Evolutionary conservation across 2,888 invertebrate genomes (phyloP).

Genomic region (Trissoscelio sp.): DNA sequence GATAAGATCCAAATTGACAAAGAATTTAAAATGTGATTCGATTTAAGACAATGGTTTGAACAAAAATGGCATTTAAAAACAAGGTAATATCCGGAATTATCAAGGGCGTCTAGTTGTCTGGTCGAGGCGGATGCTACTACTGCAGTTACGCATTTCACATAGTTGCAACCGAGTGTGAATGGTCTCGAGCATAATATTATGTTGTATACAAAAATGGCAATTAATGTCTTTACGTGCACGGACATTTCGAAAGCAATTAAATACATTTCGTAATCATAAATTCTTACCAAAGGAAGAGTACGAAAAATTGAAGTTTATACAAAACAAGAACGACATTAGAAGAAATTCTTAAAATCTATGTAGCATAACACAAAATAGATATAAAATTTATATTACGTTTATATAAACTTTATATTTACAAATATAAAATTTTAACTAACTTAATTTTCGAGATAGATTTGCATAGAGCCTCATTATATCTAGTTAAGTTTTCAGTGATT

Average conservation of each 20-base stretch:
- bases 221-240: constrained; percentile 24
- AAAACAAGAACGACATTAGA: background rate
- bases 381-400: too few relatives aligned
- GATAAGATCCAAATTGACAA: constrained; percentile 1
- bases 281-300: too few relatives aligned
- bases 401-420: too few relatives aligned
- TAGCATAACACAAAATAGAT: too few relatives aligned
- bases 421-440: too few relatives aligned
- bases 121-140: constrained; percentile 41
- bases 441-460: too few relatives aligned
- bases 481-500: background rate
- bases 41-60: background rate
- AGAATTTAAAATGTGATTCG: background rate
- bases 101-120: constrained; percentile 61
- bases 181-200: constrained; percentile 13
- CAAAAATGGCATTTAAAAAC: constrained; percentile 18
- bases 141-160: constrained; percentile 46
- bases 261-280: background rate
- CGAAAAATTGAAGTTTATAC: too few relatives aligned
- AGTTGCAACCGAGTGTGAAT: constrained; percentile 31
- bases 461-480: too few relatives aligned
- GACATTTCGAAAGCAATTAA: background rate
- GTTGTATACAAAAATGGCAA: constrained; percentile 23
- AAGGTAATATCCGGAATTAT: constrained; percentile 40
- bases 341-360: background rate